These are phyloP conservation scores for Drosophila paranaensis DNA, from an alignment of 2,888 invertebrate genomes.

Conservation along the genomic window DNA sequence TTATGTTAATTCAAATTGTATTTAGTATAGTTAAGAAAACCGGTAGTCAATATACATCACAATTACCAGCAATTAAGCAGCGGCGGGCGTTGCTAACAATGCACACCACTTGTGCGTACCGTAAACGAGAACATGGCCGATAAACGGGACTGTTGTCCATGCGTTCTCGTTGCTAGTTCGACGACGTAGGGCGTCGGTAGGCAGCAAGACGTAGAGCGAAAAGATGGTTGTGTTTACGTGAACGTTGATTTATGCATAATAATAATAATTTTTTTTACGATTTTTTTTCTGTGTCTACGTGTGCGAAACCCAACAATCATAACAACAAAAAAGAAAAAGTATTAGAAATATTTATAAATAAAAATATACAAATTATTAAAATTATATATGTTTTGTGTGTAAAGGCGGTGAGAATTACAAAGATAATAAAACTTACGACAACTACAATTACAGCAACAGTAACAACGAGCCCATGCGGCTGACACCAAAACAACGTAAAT, in stretches of 20 bases:
- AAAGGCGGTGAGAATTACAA: conserved; percentile 34
- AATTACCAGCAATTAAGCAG: background rate
- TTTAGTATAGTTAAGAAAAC: background rate
- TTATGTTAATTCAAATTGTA: background rate
- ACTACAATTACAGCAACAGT: conserved; percentile 18
- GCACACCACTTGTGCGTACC: conserved; percentile 42
- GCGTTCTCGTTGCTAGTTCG: conserved; percentile 64
- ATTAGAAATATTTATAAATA: background rate
- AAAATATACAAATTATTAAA: conserved; percentile 7
- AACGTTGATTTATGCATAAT: conserved; percentile 66
- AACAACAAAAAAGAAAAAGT: conserved; percentile 28
- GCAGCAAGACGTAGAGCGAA: conserved; percentile 79
- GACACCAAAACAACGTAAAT: conserved; percentile 64
- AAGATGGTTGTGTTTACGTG: conserved; percentile 82
- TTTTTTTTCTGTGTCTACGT: conserved; percentile 53
- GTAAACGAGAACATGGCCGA: conserved; percentile 63
- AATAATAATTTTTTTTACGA: conserved; percentile 50
- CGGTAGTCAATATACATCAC: background rate
- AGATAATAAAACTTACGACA: conserved; percentile 47
- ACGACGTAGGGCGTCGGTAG: conserved; percentile 70
- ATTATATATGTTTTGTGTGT: conserved; percentile 15
- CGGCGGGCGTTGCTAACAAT: conserved; percentile 2
- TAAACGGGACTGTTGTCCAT: conserved; percentile 58
- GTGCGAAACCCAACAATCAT: conserved; percentile 48
- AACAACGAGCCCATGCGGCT: conserved; percentile 23